phyloP scores from a whole-genome alignment of 2,797 vertebrate species.

The Tamandua tetradactyla region DNA sequence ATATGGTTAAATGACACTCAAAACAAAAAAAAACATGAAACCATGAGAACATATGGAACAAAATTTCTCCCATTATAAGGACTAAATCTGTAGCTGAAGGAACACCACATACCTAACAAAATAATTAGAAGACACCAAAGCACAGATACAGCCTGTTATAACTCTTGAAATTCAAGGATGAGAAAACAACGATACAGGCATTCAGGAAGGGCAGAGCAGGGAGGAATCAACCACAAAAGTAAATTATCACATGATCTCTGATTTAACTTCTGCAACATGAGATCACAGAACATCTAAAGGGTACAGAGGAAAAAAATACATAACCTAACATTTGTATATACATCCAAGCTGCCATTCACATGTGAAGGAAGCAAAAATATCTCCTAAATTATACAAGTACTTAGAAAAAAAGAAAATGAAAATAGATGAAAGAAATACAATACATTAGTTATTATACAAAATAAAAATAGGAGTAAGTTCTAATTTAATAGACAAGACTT shows the following conservation, averaged over 20 bases:
- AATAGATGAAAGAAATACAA: constrained; percentile 23
- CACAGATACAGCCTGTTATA: background rate
- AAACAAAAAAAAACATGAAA: background rate
- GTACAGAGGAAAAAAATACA: background rate
- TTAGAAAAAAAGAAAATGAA: background rate
- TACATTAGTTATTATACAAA: constrained; percentile 17
- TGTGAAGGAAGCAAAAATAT: constrained; percentile 35
- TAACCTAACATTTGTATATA: background rate
- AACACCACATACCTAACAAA: background rate
- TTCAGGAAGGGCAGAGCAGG: background rate
- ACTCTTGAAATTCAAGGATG: background rate
- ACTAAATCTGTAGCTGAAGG: background rate
- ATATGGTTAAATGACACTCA: background rate
- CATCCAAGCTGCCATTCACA: background rate
- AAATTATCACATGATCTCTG: background rate
- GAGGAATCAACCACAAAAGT: background rate
- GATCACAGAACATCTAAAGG: background rate
- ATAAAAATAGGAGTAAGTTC: background rate
- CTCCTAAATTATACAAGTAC: constrained; percentile 29
- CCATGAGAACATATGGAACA: background rate
- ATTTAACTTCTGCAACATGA: background rate
- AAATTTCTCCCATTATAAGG: background rate
- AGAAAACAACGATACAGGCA: background rate
- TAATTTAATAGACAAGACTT: constrained; percentile 20
- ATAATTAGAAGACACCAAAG: constrained; percentile 8